Evolutionary conservation across 1,140 invertebrate species (phyloP), one percentile per base, ranked within the genome.

Genomic region (Drosophila ananassae): DNA sequence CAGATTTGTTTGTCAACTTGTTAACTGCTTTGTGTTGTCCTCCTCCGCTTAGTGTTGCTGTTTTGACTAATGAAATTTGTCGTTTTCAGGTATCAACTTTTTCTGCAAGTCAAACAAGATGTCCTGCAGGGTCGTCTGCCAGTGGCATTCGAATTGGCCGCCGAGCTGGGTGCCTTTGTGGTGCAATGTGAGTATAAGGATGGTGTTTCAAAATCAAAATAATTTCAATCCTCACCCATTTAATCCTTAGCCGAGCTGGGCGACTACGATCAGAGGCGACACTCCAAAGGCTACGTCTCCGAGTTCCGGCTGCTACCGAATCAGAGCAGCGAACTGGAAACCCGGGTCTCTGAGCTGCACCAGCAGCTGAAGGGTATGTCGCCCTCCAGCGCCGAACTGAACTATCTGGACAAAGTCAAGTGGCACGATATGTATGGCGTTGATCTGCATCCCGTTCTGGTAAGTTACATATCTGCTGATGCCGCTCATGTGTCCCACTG

Each of bases 361-460:
- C 96, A 98, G 91, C 90, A 91, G 74, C 93, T 79, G 79, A 94
- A 94, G 66, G 94, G 94, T 44, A 93, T 94, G 89, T 93, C 94
- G 53, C 94, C 94, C 48, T 93, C 94, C 39, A 93, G 93, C 67
- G 94, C 98, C 2, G 98, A 99, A 93, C 94, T 97, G 41, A 96
- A 96, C 85, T 99, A 98, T 93, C 93, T 99, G 67, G 97, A 98
- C 87, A 97, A 98, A 93, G 97, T 97, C n/a, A 99, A 98, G 93
- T 98, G 97, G 96, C 93, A 99, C 56, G 98, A 99, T 83, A 97
- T 99, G 95, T 99, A 99, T 90, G 98, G 98, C 24, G 97, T 99
- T 5, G 98, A 99, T 93, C 96, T 98, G 94, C 94, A 94, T 92
- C 94, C 94, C 63, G 94, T 94, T 60, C 83, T 94, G 92, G 94